Conservation (phyloP, 2,797 vertebrate genomes). For the Alcedo atthis region DNA sequence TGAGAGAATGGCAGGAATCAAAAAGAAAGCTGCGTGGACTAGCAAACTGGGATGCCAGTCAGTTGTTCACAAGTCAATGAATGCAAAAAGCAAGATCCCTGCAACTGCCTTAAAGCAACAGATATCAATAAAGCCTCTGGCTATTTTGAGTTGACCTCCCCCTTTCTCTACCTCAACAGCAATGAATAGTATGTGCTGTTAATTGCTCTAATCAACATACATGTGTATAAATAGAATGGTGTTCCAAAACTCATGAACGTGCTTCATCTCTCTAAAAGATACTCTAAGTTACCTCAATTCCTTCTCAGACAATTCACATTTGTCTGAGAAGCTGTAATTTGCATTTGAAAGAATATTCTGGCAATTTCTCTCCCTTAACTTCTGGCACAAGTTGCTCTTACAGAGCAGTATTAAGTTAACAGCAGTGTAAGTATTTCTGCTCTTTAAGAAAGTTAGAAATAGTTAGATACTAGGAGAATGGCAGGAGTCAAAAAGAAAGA, state of each 20-base stretch:
- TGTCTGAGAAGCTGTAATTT: background rate
- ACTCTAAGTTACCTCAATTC: background rate
- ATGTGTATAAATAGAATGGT: background rate
- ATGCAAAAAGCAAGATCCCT: background rate
- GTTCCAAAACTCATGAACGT: background rate
- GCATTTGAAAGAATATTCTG: background rate
- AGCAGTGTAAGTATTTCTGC: fast-evolving
- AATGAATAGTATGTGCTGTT: fast-evolving
- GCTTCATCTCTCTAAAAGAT: background rate
- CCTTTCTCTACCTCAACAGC: background rate
- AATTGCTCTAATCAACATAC: background rate
- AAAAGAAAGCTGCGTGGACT: background rate
- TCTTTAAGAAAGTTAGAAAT: background rate
- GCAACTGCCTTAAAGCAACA: background rate
- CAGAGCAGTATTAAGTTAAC: fast-evolving
- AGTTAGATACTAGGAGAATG: too few relatives aligned
- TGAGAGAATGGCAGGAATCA: background rate
- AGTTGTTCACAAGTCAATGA: background rate
- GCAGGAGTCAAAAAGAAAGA: too few relatives aligned
- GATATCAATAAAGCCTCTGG: background rate
- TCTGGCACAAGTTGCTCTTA: background rate
- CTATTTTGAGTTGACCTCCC: background rate
- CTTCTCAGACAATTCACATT: background rate
- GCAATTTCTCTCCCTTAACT: background rate
- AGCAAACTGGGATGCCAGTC: background rate